Evolutionary conservation across 35 echinoderm and acorn worm species (phyloP), one percentile per base, ranked within the genome.

Genomic region (Chiridota heheva): DNA sequence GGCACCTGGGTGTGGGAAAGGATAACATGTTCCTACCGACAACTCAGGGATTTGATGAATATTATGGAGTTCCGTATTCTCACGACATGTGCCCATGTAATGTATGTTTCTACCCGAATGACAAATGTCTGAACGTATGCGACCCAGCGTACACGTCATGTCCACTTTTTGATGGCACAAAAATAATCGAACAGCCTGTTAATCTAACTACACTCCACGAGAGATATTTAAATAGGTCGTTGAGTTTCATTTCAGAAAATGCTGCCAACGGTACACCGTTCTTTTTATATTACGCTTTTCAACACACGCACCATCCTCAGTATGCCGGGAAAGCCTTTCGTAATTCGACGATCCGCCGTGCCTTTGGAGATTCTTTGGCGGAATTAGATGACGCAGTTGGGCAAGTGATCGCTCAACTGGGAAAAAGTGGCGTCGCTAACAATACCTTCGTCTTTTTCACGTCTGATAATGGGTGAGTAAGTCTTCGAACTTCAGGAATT

Each of bases 1-100:
- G 90, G 90, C 90, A 93, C 31, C 72, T 93, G 4, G 90, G 90
- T 73, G 79, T 93, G 13, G 90, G 90, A 1, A 84, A 93, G 36
- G 49, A 61, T 17, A 46, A 67, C 2, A 78, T 63, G 45, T 93
- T 72, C 63, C 72, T 93, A 12, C 90, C 90, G 1, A 63, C 84
- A 1, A 84, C 61, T 24, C 84, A 93, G 42, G 90, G 90, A 55
- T 93, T 93, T 64, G 85, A 93, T 44, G 59, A 69, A 6, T 93
- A 83, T 42, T 61, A 76, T 42, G 90, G 90, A 29, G 84, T 93
- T 63, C 90, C 90, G 10, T 83, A 86, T 32, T 88, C 90, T 38
- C 84, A 81, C 43, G 78, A 81, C 48, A 83, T 87, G 85, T 93
- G 90, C 62, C 90, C 84, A 26, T 93, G 90, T 55, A 22, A 67